A percentile compares a stretch with the other conserved stretches of the same genome.
These are phyloP conservation scores for Chloropsis hardwickii DNA, from an alignment of 2,113 vertebrate genomes.

Conservation along the genomic window DNA sequence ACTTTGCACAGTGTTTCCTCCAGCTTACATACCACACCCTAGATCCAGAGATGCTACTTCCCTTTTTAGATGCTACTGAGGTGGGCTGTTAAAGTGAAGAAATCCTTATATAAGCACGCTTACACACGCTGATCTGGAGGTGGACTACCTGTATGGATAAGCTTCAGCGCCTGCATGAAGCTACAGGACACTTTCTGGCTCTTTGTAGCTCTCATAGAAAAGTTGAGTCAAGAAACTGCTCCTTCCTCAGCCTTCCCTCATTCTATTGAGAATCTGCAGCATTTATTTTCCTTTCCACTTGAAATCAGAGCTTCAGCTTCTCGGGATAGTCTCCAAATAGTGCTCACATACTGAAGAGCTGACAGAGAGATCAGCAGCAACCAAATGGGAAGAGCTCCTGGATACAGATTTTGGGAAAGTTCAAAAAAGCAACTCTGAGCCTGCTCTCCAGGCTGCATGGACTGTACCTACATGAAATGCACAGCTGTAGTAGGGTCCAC, in stretches of 20 bases:
- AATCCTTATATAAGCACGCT: neutral
- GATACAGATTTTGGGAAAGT: neutral
- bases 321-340: neutral
- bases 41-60: neutral
- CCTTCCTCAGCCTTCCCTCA: accelerated
- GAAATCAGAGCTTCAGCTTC: neutral
- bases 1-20: neutral
- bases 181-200: neutral
- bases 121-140: neutral
- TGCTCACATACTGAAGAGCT: neutral
- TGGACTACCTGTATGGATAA: neutral
- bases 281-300: neutral
- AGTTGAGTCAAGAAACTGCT: neutral
- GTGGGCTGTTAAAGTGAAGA: neutral
- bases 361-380: neutral
- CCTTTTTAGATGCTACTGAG: neutral
- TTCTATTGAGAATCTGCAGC: neutral
- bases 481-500: neutral
- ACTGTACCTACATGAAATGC: neutral
- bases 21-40: neutral
- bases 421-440: neutral
- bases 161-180: neutral
- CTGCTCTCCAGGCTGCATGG: neutral
- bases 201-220: neutral
- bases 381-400: neutral